Percentiles rank a stretch among this genome's conserved stretches.
Evolutionary conservation across 2,113 vertebrate species (phyloP).

Genomic region (Dissostichus mawsoni): DNA sequence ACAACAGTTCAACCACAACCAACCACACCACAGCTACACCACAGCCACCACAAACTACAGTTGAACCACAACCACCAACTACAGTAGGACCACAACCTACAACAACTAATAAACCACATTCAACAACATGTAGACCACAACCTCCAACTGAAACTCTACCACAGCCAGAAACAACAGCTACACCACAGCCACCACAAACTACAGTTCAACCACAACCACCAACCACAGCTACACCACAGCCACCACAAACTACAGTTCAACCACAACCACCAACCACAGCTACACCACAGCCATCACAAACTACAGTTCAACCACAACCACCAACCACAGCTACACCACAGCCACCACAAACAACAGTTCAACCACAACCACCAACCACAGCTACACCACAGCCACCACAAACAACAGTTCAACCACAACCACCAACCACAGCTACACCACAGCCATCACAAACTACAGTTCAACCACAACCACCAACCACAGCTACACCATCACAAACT

Average conservation of each 20-base stretch:
- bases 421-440: too few species aligned
- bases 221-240: not conserved
- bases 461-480: too few species aligned
- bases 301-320: not conserved
- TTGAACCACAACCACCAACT: too few species aligned
- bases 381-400: not conserved
- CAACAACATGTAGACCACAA: too few species aligned
- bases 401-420: not conserved
- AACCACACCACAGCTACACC: too few species aligned
- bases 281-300: not conserved
- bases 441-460: too few species aligned
- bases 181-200: not conserved
- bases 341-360: not conserved
- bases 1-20: too few species aligned
- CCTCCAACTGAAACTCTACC: too few species aligned
- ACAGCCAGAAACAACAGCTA: not conserved
- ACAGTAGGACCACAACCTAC: too few species aligned
- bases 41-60: too few species aligned
- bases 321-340: not conserved
- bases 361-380: not conserved
- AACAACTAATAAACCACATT: too few species aligned
- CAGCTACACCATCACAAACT: too few species aligned
- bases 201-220: not conserved
- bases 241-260: not conserved
- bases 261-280: constrained; percentile 3